phyloP scores from a whole-genome alignment of 2,888 invertebrate species.

The Crematogaster levior region DNA sequence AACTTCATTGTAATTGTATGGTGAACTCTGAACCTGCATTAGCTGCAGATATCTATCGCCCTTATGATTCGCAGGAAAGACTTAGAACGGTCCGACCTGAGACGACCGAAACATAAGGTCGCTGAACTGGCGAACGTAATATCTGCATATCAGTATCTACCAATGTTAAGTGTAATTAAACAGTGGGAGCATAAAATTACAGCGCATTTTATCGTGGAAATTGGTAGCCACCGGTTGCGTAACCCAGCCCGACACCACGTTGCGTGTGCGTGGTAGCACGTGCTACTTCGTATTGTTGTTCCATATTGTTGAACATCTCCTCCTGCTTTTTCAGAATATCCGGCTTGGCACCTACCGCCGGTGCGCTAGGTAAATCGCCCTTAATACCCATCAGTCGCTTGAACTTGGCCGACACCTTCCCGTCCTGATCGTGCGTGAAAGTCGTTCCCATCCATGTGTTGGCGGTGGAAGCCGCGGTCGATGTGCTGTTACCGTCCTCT shows the following conservation, averaged over 20 bases:
- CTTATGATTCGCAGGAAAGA: constrained; percentile 12
- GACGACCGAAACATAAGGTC: constrained; percentile 43
- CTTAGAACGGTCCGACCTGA: constrained; percentile 49
- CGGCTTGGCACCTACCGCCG: constrained; percentile 84
- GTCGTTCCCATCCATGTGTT: constrained; percentile 93
- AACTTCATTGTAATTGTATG: constrained; percentile 56
- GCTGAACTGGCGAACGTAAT: constrained; percentile 44
- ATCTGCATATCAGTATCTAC: constrained; percentile 2
- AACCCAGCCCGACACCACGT: constrained; percentile 94
- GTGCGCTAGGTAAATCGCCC: constrained; percentile 85
- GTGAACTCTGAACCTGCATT: constrained; percentile 19
- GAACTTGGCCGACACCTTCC: constrained; percentile 97
- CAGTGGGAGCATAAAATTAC: constrained; percentile 29
- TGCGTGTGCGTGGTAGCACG: constrained; percentile 98
- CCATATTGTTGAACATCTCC: constrained; percentile 96
- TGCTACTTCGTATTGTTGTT: constrained; percentile 98
- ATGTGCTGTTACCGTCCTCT: constrained; percentile 82
- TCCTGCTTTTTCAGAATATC: constrained; percentile 91
- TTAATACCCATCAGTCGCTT: constrained; percentile 98
- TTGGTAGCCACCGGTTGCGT: constrained; percentile 88
- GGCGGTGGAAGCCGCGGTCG: constrained; percentile 80
- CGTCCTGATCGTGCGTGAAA: constrained; percentile 96
- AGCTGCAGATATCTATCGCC: neutral
- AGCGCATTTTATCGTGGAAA: constrained; percentile 85
- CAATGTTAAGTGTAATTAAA: constrained; percentile 56